Conservation (phyloP, 2,113 vertebrate genomes). For the Choloepus hoffmanni region DNA sequence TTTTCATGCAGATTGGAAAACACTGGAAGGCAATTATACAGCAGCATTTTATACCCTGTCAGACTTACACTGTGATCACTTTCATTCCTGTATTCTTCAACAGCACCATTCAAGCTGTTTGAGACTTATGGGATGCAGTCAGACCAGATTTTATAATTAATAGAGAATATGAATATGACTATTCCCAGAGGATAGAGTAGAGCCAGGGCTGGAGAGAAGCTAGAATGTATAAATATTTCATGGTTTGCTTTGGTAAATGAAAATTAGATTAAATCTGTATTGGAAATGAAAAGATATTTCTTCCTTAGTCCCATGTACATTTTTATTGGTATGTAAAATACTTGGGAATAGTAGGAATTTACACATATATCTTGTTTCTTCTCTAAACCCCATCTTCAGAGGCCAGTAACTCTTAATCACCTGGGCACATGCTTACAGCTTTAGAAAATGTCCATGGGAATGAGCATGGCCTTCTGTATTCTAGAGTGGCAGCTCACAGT, state of each 20-base stretch:
- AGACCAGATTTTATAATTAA: conserved; percentile 45
- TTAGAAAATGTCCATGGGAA: conserved; percentile 21
- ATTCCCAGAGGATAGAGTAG: neutral
- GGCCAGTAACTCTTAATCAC: conserved; percentile 23
- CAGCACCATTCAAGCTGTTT: neutral
- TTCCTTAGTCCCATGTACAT: neutral
- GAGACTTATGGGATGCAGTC: neutral
- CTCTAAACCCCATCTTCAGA: conserved; percentile 40
- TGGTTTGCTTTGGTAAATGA: conserved; percentile 51
- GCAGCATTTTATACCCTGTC: neutral
- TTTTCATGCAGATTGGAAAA: conserved; percentile 63
- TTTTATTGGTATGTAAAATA: conserved; percentile 43
- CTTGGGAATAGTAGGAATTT: conserved; percentile 36
- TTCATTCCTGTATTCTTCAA: neutral
- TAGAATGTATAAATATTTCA: neutral
- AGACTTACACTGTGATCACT: neutral
- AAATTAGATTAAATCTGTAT: conserved; percentile 10
- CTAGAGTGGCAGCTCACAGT: neutral
- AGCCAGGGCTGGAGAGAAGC: neutral
- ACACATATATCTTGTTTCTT: neutral
- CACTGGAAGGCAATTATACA: neutral
- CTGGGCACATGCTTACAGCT: neutral
- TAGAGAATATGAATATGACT: neutral
- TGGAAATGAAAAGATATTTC: conserved; percentile 9
- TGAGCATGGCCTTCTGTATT: neutral